phyloP scores from a whole-genome alignment of 2,113 vertebrate genomes.

The Semnopithecus entellus region DNA sequence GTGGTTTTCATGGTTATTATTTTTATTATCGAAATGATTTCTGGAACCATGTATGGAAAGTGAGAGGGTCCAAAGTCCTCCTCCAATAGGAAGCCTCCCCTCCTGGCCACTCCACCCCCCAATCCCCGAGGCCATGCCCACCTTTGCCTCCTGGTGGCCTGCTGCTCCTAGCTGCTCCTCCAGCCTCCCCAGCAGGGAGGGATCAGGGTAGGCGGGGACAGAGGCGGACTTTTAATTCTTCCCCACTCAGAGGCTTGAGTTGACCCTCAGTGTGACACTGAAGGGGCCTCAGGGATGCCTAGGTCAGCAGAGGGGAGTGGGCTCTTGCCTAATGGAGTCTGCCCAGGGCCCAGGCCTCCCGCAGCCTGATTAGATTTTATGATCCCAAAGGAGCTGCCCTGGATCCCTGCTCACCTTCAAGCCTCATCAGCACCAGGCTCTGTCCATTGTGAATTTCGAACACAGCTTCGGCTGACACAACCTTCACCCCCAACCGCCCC shows the following conservation, averaged over 20 bases:
- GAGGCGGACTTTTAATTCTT: neutral
- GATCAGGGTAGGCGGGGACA: fast-evolving
- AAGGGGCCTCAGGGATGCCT: neutral
- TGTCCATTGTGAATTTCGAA: neutral
- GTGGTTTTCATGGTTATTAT: neutral
- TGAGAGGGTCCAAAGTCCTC: neutral
- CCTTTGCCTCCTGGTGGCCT: neutral
- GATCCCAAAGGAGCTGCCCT: neutral
- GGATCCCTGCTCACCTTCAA: neutral
- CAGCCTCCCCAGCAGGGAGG: neutral
- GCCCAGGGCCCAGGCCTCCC: neutral
- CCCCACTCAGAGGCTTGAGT: neutral
- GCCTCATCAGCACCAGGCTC: neutral
- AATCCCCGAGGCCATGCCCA: fast-evolving
- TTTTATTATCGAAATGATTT: neutral
- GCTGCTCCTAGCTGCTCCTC: neutral
- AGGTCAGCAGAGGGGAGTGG: neutral
- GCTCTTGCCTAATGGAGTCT: conserved; percentile 2
- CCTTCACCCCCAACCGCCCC: neutral
- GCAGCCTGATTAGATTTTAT: neutral
- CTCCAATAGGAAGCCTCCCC: neutral
- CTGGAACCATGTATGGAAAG: neutral
- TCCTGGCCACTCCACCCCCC: fast-evolving
- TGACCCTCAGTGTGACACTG: neutral
- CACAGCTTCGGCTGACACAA: neutral